Conservation (phyloP, 2,888 invertebrate species). For the Cynaeus angustus region DNA sequence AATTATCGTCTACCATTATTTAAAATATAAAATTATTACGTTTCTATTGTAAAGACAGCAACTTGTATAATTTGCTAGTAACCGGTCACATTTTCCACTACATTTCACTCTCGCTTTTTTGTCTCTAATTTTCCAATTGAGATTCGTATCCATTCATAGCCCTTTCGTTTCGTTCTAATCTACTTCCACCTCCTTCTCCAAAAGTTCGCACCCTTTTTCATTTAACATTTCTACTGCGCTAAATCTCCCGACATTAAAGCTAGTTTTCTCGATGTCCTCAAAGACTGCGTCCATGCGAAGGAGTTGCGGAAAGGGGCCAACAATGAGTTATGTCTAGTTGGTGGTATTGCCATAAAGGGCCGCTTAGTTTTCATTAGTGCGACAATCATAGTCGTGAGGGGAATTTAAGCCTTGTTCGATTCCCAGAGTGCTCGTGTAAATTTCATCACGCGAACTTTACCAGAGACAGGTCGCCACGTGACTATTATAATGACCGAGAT, state of each 20-base stretch:
- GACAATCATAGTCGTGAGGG: conserved; percentile 52
- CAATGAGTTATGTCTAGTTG: conserved; percentile 32
- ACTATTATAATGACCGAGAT: conserved; percentile 50
- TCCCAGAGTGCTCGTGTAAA: conserved; percentile 49
- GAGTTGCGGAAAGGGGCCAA: conserved; percentile 16
- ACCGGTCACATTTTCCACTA: neutral
- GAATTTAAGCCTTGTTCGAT: conserved; percentile 49
- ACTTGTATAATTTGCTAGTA: too few relatives aligned
- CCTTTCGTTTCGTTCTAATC: neutral
- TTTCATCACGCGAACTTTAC: conserved; percentile 50
- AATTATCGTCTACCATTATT: too few relatives aligned
- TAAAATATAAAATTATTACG: too few relatives aligned
- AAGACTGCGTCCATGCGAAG: conserved; percentile 5
- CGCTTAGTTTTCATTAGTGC: conserved; percentile 51
- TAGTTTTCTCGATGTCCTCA: neutral
- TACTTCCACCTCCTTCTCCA: too few relatives aligned
- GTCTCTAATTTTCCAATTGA: neutral
- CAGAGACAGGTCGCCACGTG: conserved; percentile 46
- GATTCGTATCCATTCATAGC: neutral
- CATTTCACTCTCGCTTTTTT: conserved; percentile 1
- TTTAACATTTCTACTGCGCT: neutral
- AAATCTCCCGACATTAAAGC: conserved; percentile 3
- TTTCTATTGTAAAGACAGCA: too few relatives aligned
- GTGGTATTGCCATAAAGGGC: conserved; percentile 40
- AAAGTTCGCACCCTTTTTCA: neutral